Conservation (phyloP, 2,113 vertebrate genomes). For the Conger conger region DNA sequence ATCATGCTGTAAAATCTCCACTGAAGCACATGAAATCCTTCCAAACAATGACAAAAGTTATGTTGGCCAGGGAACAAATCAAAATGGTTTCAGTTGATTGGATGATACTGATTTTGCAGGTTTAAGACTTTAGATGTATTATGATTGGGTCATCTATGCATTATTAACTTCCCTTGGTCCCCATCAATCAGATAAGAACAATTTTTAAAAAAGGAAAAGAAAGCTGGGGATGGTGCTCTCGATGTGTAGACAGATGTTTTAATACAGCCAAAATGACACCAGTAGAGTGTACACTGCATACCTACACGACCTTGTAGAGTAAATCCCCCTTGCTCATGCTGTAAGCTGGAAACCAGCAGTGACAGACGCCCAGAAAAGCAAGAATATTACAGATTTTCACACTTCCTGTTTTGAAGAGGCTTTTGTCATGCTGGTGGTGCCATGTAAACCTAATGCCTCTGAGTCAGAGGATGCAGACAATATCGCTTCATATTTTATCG, state of each 20-base stretch:
- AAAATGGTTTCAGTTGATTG: background rate
- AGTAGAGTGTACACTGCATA: background rate
- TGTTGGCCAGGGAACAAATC: background rate
- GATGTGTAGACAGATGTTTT: background rate
- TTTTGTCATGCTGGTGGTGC: background rate
- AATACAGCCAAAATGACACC: background rate
- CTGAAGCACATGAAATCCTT: background rate
- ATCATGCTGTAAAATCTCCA: background rate
- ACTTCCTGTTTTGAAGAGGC: background rate
- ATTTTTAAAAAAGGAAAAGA: background rate
- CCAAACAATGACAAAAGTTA: background rate
- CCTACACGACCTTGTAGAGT: no score
- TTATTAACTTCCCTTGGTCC: background rate
- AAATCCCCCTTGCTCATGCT: background rate
- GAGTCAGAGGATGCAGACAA: slow-evolving; percentile 14
- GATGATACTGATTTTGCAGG: background rate
- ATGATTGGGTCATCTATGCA: background rate
- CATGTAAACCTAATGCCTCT: slow-evolving; percentile 21
- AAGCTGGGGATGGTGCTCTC: background rate
- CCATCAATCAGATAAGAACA: background rate
- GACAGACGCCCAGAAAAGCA: background rate
- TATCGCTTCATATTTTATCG: background rate
- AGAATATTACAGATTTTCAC: background rate
- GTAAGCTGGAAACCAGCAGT: background rate
- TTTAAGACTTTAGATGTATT: background rate